Evolutionary conservation across 2,888 invertebrate species (phyloP).

Genomic region (Agrochola lychnidis): DNA sequence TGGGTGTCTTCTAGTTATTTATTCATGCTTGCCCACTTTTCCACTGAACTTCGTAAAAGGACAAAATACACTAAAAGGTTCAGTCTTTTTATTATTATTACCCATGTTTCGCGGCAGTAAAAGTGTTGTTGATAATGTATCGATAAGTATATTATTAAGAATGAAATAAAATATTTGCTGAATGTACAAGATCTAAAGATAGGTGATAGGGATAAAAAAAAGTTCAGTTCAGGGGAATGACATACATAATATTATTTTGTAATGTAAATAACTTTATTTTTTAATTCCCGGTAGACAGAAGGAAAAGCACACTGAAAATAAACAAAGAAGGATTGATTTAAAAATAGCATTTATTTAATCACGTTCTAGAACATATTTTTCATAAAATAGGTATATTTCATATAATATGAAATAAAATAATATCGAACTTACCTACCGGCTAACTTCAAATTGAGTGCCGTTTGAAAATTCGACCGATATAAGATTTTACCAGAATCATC

Average conservation of each 20-base stretch:
- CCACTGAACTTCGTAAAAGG: background rate
- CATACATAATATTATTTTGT: background rate
- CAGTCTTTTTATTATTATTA: background rate
- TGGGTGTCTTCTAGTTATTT: constrained; percentile 19
- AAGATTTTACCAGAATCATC: background rate
- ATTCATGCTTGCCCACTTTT: constrained; percentile 33
- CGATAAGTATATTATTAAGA: background rate
- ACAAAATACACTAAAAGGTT: background rate
- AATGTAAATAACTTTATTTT: background rate
- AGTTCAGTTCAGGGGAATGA: background rate
- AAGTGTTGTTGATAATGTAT: background rate
- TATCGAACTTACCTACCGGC: no score
- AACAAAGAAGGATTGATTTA: background rate
- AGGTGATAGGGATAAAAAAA: background rate
- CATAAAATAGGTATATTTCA: no score
- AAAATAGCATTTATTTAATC: background rate
- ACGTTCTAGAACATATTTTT: background rate
- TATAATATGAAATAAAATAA: no score
- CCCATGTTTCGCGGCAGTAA: background rate
- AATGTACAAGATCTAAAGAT: background rate
- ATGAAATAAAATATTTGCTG: background rate
- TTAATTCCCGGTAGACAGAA: background rate
- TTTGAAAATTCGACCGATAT: background rate
- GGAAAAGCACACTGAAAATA: background rate
- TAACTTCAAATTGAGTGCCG: background rate